Percentiles rank a stretch among this genome's conserved stretches.
Conservation (phyloP, 2,113 vertebrate species). For the Delphinapterus leucas region DNA sequence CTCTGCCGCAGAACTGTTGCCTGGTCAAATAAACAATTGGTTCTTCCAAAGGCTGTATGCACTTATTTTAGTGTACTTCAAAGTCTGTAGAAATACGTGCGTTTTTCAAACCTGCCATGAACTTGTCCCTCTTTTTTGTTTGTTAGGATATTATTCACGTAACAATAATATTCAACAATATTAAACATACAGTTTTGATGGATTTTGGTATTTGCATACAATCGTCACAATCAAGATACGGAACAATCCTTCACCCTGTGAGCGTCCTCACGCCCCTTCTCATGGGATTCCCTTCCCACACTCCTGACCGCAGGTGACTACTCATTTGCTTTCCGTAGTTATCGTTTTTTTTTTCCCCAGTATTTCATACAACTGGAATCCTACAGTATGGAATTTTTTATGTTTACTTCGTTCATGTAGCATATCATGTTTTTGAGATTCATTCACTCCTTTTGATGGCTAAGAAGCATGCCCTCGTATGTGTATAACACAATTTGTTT, state of each 20-base stretch:
- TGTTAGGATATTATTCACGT: too few relatives aligned
- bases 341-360: background rate
- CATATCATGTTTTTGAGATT: background rate
- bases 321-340: background rate
- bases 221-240: accelerated
- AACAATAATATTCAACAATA: accelerated
- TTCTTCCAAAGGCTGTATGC: background rate
- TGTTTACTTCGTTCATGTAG: accelerated
- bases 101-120: background rate
- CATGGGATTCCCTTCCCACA: accelerated
- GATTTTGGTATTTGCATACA: too few relatives aligned
- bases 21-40: background rate
- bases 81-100: background rate
- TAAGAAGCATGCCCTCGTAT: accelerated
- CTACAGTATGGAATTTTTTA: background rate
- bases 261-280: accelerated
- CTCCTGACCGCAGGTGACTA: accelerated
- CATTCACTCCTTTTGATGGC: too few relatives aligned
- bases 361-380: background rate
- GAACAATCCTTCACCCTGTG: background rate
- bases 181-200: background rate
- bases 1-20: accelerated
- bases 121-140: background rate
- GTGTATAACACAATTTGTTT: too few relatives aligned
- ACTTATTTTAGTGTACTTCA: background rate